A percentile compares a stretch with the other conserved stretches of the same genome.
Evolutionary conservation across 2,888 invertebrate species (phyloP).

Genomic region (Rugalucina vietnamica): DNA sequence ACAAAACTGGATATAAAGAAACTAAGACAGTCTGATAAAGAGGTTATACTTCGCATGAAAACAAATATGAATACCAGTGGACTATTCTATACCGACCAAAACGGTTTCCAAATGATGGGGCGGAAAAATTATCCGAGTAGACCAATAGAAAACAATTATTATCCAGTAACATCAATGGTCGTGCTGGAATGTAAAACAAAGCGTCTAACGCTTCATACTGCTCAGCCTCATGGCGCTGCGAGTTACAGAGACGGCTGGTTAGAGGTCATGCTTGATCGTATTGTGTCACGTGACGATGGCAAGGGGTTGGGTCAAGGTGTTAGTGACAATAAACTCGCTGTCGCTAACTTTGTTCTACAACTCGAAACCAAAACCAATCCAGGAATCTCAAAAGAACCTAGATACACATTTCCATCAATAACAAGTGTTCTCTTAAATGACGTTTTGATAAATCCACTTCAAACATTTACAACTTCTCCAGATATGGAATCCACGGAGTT

Average conservation of each 20-base stretch:
- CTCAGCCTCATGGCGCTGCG: constrained; percentile 82
- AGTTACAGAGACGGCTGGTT: constrained; percentile 75
- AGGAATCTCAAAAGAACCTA: neutral
- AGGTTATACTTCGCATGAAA: constrained; percentile 79
- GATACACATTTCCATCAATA: constrained; percentile 65
- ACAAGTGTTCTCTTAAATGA: constrained; percentile 60
- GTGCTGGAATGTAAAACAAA: constrained; percentile 74
- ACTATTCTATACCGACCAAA: constrained; percentile 81
- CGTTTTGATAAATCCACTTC: constrained; percentile 64
- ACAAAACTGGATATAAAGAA: constrained; percentile 69
- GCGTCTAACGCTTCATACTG: constrained; percentile 77
- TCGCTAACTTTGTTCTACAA: constrained; percentile 73
- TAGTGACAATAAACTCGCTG: constrained; percentile 74
- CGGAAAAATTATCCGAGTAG: constrained; percentile 72
- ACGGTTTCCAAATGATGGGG: constrained; percentile 80
- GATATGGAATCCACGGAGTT: neutral
- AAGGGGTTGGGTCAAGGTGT: constrained; percentile 81
- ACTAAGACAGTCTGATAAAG: constrained; percentile 69
- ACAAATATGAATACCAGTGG: constrained; percentile 71
- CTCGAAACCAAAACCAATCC: constrained; percentile 60
- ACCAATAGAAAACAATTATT: constrained; percentile 80
- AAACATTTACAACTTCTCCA: constrained; percentile 17
- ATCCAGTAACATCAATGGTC: constrained; percentile 80
- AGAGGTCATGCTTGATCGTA: constrained; percentile 82
- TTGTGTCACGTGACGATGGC: constrained; percentile 78